Conservation (phyloP, 2,888 invertebrate species). For the Chouioia cunea region DNA sequence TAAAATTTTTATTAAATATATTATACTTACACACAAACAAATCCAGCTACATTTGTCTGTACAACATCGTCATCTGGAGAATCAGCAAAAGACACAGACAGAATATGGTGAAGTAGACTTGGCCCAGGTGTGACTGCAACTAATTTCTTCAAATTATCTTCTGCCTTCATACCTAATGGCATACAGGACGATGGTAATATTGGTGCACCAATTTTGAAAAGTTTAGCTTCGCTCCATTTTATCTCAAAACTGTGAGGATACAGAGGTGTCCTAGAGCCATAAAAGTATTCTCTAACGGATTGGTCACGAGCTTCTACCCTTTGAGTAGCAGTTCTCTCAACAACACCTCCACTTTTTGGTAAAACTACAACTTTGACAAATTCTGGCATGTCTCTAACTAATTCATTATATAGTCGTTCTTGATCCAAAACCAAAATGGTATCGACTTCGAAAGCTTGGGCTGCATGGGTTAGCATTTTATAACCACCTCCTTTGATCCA, state of each 20-base stretch:
- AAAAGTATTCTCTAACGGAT: constrained; percentile 94
- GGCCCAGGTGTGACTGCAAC: constrained; percentile 84
- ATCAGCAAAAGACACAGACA: constrained; percentile 90
- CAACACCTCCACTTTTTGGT: constrained; percentile 97
- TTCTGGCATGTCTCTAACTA: constrained; percentile 92
- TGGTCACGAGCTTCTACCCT: constrained; percentile 83
- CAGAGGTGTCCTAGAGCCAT: constrained; percentile 84
- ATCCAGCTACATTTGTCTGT: constrained; percentile 89
- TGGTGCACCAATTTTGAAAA: constrained; percentile 95
- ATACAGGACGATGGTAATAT: constrained; percentile 94
- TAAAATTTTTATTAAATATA: constrained; percentile 18
- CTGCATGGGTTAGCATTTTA: constrained; percentile 86
- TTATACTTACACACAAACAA: constrained; percentile 89
- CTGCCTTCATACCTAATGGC: constrained; percentile 94
- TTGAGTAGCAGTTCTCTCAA: constrained; percentile 82
- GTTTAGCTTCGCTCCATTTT: constrained; percentile 88
- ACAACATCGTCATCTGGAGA: constrained; percentile 87
- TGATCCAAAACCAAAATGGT: constrained; percentile 96
- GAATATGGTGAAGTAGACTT: constrained; percentile 86
- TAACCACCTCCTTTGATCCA: constrained; percentile 96
- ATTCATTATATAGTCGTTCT: constrained; percentile 93
- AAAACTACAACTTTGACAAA: constrained; percentile 91
- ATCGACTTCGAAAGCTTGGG: constrained; percentile 95
- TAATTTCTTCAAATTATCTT: constrained; percentile 91
- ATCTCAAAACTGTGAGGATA: constrained; percentile 97